A percentile compares a stretch with the other conserved stretches of the same genome.
Conservation (phyloP, 2,113 vertebrate genomes). For the Scomber scombrus region DNA sequence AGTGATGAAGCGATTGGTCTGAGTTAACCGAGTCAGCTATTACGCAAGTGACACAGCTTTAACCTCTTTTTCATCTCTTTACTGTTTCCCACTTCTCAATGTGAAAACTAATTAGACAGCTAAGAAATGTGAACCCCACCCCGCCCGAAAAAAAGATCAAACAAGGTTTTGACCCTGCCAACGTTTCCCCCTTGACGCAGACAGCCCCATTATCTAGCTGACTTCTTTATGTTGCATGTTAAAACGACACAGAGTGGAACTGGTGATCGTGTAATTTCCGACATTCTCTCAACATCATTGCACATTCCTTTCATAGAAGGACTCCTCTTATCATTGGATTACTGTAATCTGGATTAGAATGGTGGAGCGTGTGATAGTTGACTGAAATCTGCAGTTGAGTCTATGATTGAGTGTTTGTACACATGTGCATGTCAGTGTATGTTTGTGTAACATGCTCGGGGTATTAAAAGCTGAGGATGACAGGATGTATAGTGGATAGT, state of each 20-base stretch:
- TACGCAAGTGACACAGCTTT: conserved; percentile 27
- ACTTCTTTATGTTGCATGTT: conserved; percentile 33
- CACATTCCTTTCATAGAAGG: conserved; percentile 19
- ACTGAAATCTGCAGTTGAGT: conserved; percentile 1
- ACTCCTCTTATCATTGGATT: conserved; percentile 47
- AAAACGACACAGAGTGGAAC: background rate
- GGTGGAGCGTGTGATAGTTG: conserved; percentile 18
- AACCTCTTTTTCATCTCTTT: conserved; percentile 33
- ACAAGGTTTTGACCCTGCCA: conserved; percentile 29
- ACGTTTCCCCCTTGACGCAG: background rate
- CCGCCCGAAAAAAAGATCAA: conserved; percentile 25
- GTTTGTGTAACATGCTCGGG: conserved; percentile 15
- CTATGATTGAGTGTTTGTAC: conserved; percentile 18
- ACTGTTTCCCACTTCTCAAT: conserved; percentile 12
- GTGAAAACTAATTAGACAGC: conserved; percentile 46
- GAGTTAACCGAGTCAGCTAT: conserved; percentile 11
- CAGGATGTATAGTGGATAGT: background rate
- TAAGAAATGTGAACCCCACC: conserved; percentile 9
- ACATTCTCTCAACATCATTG: background rate
- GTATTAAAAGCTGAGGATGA: conserved; percentile 7
- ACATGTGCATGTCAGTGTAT: conserved; percentile 2
- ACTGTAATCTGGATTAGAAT: conserved; percentile 68
- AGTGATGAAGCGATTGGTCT: background rate
- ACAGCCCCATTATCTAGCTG: conserved; percentile 7
- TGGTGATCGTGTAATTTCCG: conserved; percentile 14